Evolutionary conservation across 2,888 invertebrate species (phyloP).

Genomic region (Lissonota sp.): DNA sequence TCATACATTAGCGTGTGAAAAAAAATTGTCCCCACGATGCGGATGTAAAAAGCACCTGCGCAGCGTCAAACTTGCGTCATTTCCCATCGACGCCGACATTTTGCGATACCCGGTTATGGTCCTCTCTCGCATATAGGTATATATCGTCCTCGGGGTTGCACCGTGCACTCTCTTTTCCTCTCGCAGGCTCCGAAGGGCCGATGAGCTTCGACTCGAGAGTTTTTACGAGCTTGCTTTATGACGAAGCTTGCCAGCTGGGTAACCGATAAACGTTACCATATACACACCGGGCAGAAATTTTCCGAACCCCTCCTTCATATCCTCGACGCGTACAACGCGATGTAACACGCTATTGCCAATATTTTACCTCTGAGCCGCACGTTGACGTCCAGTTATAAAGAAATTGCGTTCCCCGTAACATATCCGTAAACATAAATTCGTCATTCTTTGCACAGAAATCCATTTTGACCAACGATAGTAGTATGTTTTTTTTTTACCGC

Average conservation of each 20-base stretch:
- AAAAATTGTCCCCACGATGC: background rate
- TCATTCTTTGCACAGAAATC: too few species aligned
- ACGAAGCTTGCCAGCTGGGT: slow-evolving; percentile 55
- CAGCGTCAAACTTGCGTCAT: slow-evolving; percentile 51
- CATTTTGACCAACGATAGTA: too few species aligned
- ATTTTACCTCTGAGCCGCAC: background rate
- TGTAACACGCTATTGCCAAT: slow-evolving; percentile 6
- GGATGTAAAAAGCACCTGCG: slow-evolving; percentile 38
- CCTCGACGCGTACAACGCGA: slow-evolving; percentile 9
- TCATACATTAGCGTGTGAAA: too few species aligned
- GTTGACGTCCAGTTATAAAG: too few species aligned
- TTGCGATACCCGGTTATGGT: slow-evolving; percentile 6
- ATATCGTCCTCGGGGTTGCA: too few species aligned
- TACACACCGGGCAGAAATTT: too few species aligned
- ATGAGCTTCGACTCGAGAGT: slow-evolving; percentile 33
- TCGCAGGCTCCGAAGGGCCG: slow-evolving; percentile 19
- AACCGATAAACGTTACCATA: slow-evolving; percentile 52
- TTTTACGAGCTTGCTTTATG: slow-evolving; percentile 60
- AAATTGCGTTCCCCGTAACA: too few species aligned
- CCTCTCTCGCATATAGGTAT: background rate
- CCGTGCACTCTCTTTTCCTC: slow-evolving; percentile 11
- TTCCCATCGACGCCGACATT: slow-evolving; percentile 42
- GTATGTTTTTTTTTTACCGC: too few species aligned
- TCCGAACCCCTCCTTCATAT: slow-evolving; percentile 20
- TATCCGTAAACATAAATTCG: too few species aligned